Conservation (phyloP, 2,888 invertebrate species). For the Gastrophysa polygoni region DNA sequence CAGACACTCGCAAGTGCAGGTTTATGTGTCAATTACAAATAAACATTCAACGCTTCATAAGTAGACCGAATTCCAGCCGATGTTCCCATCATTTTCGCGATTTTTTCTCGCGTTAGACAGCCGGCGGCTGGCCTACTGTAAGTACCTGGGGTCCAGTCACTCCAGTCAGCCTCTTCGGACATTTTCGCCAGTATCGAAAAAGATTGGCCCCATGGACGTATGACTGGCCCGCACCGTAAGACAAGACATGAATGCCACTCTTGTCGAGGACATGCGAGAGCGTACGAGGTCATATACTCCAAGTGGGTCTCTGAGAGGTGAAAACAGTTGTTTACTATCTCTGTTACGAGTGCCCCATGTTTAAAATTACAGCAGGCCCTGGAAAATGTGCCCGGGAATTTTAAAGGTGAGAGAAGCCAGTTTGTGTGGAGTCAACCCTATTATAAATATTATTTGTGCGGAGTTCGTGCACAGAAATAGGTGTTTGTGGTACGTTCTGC, state of each 20-base stretch:
- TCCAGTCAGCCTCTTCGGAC: slow-evolving; percentile 6
- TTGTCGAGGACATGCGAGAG: slow-evolving; percentile 53
- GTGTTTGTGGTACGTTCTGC: slow-evolving; percentile 4
- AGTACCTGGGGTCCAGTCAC: too few relatives aligned
- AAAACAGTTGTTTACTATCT: slow-evolving; percentile 57
- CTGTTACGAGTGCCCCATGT: slow-evolving; percentile 46
- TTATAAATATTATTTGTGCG: not conserved
- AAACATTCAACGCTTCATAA: too few relatives aligned
- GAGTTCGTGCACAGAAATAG: not conserved
- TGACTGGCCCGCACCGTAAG: slow-evolving; percentile 26
- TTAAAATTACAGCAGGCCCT: slow-evolving; percentile 41
- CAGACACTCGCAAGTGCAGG: too few relatives aligned
- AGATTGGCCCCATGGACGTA: too few relatives aligned
- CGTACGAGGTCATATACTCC: slow-evolving; percentile 55
- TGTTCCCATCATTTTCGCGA: too few relatives aligned
- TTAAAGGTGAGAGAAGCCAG: slow-evolving; percentile 44
- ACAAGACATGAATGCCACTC: slow-evolving; percentile 45
- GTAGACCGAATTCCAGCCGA: too few relatives aligned
- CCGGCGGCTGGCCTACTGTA: too few relatives aligned
- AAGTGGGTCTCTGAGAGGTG: slow-evolving; percentile 55
- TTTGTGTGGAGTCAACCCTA: not conserved
- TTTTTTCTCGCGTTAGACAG: too few relatives aligned
- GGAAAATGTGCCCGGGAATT: slow-evolving; percentile 48
- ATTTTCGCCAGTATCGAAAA: slow-evolving; percentile 23
- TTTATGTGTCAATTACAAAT: too few relatives aligned